Evolutionary conservation across 2,888 invertebrate species (phyloP), one percentile per base, ranked within the genome.

Genomic region (Chrysodeixis includens): DNA sequence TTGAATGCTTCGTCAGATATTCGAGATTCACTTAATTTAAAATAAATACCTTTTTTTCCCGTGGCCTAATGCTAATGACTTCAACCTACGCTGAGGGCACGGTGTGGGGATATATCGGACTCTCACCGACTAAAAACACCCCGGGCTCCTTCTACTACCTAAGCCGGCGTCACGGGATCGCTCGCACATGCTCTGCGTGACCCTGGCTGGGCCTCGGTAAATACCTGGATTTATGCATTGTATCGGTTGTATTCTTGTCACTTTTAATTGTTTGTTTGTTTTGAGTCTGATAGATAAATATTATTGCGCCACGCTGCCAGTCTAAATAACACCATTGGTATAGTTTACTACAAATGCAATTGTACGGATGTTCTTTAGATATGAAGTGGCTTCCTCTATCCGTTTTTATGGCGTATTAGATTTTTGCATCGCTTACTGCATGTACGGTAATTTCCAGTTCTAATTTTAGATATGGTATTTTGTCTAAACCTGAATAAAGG

Each of bases 1-100:
- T 26, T 16, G 58, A 65, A 68, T 59, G 61, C 60, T 56, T 54
- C 44, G 60, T 60, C 53, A 53, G 14, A 56, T 7, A 56, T 40
- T 65, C 3, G 55, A 59, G 70, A 61, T 65, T 61, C 40, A 32
- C n/a, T n/a, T n/a, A n/a, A n/a, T n/a, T n/a, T n/a, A n/a, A n/a
- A n/a, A n/a, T n/a, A n/a, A n/a, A n/a, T n/a, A n/a, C n/a, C n/a
- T n/a, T n/a, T n/a, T n/a, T n/a, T n/a, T n/a, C n/a, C n/a, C n/a
- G n/a, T n/a, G n/a, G n/a, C n/a, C n/a, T n/a, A n/a, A n/a, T n/a
- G n/a, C n/a, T n/a, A n/a, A n/a, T n/a, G n/a, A n/a, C n/a, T n/a
- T n/a, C n/a, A n/a, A n/a, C n/a, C n/a, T n/a, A n/a, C n/a, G n/a
- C n/a, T n/a, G n/a, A n/a, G n/a, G n/a, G n/a, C n/a, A n/a, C n/a